Base-by-base conservation (phyloP, 2,113 vertebrate species). In the Myotis lucifugus region DNA sequence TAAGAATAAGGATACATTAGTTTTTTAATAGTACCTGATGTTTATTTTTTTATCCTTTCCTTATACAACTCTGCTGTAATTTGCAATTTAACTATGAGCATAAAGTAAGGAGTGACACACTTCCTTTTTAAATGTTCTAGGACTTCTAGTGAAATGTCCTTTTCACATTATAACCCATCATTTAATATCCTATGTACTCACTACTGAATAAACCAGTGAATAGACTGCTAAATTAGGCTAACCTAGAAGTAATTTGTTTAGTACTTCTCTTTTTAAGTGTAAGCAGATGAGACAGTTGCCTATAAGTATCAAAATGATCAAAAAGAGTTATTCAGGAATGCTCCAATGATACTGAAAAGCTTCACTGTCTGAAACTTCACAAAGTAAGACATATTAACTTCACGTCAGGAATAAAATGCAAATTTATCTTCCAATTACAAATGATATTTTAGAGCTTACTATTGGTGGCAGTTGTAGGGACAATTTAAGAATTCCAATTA, bases 401-500 rank as follows among this genome's bases (percentile, higher is more conserved):
- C 59, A 95, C 52, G 14, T 76, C 69, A 56, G 34, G 29, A 87
- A 67, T 17, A 70, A 94, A 97, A 92, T 79, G 79, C 56, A 95
- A 96, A 76, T 93, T 93, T 77, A 66, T 94, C 54, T 85, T 96
- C 90, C 59, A 64, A 56, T 92, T 93, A 83, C 79, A 96, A 3
- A 25, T 32, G 54, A 69, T 95, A 94, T 94, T 97, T 95, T 95
- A 66, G 87, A 40, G 70, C 86, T 95, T 92, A 84, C 50, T 83
- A 77, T 76, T 61, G 87, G 76, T 59, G 89, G 91, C 89, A 96
- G 73, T 93, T 95, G 73, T 66, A 81, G 64, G 78, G 34, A 93
- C 29, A 88, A 90, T 91, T 92, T 91, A 72, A 94, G 73, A 97
- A 76, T 96, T 82, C 81, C 82, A 84, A 96, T 93, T 93, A 97